phyloP scores from a whole-genome alignment of 1,140 invertebrate genomes.

The Drosophila erecta region DNA sequence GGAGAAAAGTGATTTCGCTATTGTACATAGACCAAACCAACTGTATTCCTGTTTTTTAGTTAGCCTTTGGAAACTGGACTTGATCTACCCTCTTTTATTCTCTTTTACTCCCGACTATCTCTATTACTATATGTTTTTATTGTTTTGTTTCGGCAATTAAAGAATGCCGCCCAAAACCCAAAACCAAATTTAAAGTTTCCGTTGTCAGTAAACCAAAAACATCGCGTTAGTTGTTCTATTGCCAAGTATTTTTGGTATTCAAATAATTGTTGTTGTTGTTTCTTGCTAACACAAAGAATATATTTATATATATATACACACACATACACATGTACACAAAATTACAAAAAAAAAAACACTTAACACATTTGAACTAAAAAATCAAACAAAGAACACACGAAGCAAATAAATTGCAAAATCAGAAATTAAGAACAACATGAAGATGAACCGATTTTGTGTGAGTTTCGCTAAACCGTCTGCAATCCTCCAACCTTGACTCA shows the following conservation, averaged over 20 bases:
- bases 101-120: conserved; percentile 24
- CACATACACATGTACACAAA: conserved; percentile 28
- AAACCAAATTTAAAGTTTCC: conserved; percentile 1
- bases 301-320: conserved; percentile 15
- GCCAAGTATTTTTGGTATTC: conserved; percentile 9
- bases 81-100: neutral
- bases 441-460: conserved; percentile 55
- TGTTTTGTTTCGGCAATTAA: conserved; percentile 6
- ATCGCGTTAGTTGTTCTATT: conserved; percentile 9
- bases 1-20: conserved; percentile 1
- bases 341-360: conserved; percentile 12
- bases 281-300: conserved; percentile 63
- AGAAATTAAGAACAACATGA: conserved; percentile 21
- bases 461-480: conserved; percentile 81
- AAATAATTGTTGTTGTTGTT: conserved; percentile 60
- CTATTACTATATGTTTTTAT: conserved; percentile 11
- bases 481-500: conserved; percentile 70
- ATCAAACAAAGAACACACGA: conserved; percentile 33
- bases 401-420: conserved; percentile 22
- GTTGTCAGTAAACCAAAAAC: conserved; percentile 3
- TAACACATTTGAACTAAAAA: conserved; percentile 46
- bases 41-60: conserved; percentile 17
- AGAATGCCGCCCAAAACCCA: conserved; percentile 8
- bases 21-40: conserved; percentile 25
- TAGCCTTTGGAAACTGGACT: conserved; percentile 23